These are phyloP conservation scores for Pomacea maculata DNA, from an alignment of 1,140 invertebrate species.

Conservation along the genomic window DNA sequence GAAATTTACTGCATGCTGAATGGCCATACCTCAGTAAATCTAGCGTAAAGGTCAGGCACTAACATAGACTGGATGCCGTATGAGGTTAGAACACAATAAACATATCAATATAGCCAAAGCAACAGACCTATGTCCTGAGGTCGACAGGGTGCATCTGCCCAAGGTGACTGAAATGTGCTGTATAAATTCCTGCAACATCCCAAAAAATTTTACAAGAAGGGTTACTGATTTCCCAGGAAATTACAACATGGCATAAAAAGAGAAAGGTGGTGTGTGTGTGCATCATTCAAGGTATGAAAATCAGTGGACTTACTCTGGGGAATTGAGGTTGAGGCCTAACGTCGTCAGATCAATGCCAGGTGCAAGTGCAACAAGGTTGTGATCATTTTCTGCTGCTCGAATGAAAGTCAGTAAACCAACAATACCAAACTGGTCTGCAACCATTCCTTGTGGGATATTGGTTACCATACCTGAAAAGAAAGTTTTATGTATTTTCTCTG, in stretches of 20 bases:
- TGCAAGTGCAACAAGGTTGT: conserved; percentile 92
- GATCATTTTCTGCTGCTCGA: conserved; percentile 94
- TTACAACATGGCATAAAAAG: too few relatives aligned
- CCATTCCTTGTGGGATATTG: conserved; percentile 98
- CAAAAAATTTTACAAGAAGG: background rate
- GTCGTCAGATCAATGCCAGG: conserved; percentile 97
- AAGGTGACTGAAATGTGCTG: conserved; percentile 94
- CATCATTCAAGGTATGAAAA: background rate
- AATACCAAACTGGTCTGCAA: conserved; percentile 99
- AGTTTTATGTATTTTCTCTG: background rate
- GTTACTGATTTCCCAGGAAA: too few relatives aligned
- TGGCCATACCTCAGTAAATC: too few relatives aligned
- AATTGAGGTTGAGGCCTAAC: conserved; percentile 96
- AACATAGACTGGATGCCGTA: too few relatives aligned
- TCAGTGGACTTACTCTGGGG: conserved; percentile 76
- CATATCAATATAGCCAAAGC: too few relatives aligned
- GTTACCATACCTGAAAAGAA: conserved; percentile 76
- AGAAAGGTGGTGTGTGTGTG: too few relatives aligned
- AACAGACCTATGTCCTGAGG: conserved; percentile 89
- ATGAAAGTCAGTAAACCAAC: conserved; percentile 98
- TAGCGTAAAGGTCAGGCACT: too few relatives aligned
- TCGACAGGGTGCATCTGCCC: conserved; percentile 96
- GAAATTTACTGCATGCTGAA: too few relatives aligned
- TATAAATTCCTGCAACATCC: conserved; percentile 60
- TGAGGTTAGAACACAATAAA: too few relatives aligned